Base-by-base conservation (phyloP, 1,140 invertebrate species). In the Anoplophora glabripennis region DNA sequence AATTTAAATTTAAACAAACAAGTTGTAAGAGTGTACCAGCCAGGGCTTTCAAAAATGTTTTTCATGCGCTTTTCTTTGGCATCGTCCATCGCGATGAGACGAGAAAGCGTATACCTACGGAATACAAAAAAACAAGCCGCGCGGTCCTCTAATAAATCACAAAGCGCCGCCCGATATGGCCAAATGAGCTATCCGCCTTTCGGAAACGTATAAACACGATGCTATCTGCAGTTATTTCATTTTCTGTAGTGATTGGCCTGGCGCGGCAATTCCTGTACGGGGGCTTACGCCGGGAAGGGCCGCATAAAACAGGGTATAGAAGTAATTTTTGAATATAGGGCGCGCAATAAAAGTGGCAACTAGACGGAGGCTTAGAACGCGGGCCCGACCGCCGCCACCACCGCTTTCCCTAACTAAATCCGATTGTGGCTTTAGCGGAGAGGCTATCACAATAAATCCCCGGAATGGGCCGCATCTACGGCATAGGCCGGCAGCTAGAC, bases 391-490 rank as follows among this genome's bases (percentile, higher is more conserved):
- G 41, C 18, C 33, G 17, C 40, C 12, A 38, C 12, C 33, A 42
- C 36, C 40, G 59, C 45, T 45, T 52, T 38, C 58, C 42, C 62
- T 44, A 53, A 45, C 65, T 60, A 67, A 71, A 71, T 69, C 69
- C 67, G 69, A 71, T 71, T 52, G 49, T 40, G 49, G 49, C 49
- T 52, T 52, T 38, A 37, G 49, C 61, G 69, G 59, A 67, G 61
- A 69, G 62, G 69, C 69, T 71, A 71, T 71, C 69, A 71, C 69
- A 66, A 71, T 71, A 71, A 71, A 71, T 71, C 67, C 65, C 56
- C 42, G 58, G 59, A 52, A 52, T 52, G 67, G 63, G 62, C 60
- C 66, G 65, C 65, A 71, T 71, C 65, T 68, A 71, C 67, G 68
- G 65, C 67, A 5, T 28, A 28, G 21, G 21, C 21, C 21, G 5